Evolutionary conservation across 2,888 invertebrate species (phyloP).

Genomic region (Calameuta idolon): DNA sequence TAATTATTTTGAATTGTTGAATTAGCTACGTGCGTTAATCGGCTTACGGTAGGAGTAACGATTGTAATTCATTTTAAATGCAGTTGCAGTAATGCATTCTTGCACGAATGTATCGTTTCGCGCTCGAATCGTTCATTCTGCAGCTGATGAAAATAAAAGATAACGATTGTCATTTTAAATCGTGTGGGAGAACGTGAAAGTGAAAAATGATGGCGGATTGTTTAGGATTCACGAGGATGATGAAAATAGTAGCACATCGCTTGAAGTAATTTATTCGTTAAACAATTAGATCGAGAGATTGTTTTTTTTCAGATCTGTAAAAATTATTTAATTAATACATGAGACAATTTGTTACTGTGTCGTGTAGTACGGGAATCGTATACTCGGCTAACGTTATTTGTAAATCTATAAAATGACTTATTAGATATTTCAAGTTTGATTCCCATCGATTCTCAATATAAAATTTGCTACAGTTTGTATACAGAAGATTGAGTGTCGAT

Average conservation of each 20-base stretch:
- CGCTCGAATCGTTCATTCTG: background rate
- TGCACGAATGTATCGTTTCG: background rate
- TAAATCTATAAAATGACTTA: background rate
- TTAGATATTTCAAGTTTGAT: background rate
- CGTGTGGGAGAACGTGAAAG: background rate
- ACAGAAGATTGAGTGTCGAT: background rate
- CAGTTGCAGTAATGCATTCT: background rate
- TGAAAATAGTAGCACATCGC: no score
- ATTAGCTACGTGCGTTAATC: background rate
- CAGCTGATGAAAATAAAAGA: background rate
- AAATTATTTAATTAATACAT: no score
- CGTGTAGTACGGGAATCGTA: no score
- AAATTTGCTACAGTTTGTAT: background rate
- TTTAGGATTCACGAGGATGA: no score
- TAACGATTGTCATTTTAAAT: background rate
- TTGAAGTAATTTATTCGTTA: no score
- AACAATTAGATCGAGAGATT: no score
- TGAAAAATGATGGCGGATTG: background rate
- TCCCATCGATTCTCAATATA: background rate
- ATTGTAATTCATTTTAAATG: background rate
- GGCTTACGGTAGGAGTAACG: background rate
- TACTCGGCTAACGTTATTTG: no score
- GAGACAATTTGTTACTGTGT: no score
- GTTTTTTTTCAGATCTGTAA: no score
- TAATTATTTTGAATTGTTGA: background rate